Evolutionary conservation across 35 echinoderm and acorn worm species (phyloP).

Genomic region (Apostichopus japonicus): DNA sequence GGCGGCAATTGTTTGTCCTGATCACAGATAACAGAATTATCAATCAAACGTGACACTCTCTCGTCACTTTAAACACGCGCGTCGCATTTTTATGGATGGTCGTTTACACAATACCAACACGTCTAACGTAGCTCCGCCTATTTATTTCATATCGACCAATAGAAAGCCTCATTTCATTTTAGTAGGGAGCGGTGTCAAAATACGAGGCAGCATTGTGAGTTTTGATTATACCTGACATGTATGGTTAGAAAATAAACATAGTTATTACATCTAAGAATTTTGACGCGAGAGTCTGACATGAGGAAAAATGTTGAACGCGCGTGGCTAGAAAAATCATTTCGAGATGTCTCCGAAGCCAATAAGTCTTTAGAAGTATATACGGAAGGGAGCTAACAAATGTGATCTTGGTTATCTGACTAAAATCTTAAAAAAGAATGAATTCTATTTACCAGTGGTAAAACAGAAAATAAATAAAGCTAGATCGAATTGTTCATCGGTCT

Average conservation of each 20-base stretch:
- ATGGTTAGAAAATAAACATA: conserved; percentile 16
- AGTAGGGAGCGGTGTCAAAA: neutral
- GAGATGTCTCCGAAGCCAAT: neutral
- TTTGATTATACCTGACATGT: conserved; percentile 8
- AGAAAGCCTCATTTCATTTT: neutral
- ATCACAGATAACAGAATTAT: neutral
- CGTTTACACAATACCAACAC: neutral
- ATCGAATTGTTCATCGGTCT: no score
- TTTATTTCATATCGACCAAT: neutral
- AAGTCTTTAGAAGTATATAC: neutral
- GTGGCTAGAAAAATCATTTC: neutral
- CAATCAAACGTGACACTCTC: neutral
- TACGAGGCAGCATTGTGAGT: neutral
- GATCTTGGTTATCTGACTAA: no score
- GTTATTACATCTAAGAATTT: neutral
- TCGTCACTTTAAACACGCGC: neutral
- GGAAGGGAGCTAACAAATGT: no score
- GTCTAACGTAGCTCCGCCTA: neutral
- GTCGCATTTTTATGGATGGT: neutral
- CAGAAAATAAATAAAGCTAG: no score
- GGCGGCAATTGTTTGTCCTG: neutral
- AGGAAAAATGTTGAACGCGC: neutral
- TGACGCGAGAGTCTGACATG: neutral
- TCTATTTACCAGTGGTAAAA: no score
- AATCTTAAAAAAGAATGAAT: no score